phyloP scores from a whole-genome alignment of 2,797 vertebrate species.

The Paratrypauchen microcephalus region DNA sequence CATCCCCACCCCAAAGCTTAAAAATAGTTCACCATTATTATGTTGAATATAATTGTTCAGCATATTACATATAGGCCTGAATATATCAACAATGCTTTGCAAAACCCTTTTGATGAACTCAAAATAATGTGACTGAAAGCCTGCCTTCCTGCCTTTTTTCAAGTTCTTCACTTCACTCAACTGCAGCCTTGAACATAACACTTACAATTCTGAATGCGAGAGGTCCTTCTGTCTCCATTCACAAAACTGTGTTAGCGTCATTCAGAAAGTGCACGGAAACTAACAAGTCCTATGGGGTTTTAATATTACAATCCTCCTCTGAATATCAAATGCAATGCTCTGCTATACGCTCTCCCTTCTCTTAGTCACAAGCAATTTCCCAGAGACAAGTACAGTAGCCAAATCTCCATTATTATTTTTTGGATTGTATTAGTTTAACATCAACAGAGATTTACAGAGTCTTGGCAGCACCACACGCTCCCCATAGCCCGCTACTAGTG shows the following conservation, averaged over 20 bases:
- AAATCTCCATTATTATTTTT: slow-evolving; percentile 17
- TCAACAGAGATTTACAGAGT: slow-evolving; percentile 21
- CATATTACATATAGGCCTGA: neutral
- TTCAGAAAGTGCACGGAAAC: slow-evolving; percentile 44
- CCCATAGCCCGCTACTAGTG: slow-evolving; percentile 36
- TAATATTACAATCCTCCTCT: slow-evolving; percentile 33
- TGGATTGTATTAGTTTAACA: slow-evolving; percentile 6
- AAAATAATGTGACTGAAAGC: neutral
- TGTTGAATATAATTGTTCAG: neutral
- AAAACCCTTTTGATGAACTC: neutral
- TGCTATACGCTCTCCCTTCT: slow-evolving; percentile 15
- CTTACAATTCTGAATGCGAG: slow-evolving; percentile 1
- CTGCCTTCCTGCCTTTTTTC: neutral
- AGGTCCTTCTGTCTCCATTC: slow-evolving; percentile 39
- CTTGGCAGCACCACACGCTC: slow-evolving; percentile 28
- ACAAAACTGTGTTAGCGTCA: slow-evolving; percentile 34
- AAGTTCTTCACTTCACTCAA: slow-evolving; percentile 1
- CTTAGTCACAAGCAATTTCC: slow-evolving; percentile 22
- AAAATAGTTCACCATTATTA: too few species aligned
- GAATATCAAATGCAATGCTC: slow-evolving; percentile 13
- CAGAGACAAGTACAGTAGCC: neutral
- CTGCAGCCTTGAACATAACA: slow-evolving; percentile 16
- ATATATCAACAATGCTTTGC: neutral
- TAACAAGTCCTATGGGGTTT: slow-evolving; percentile 38
- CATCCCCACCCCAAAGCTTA: too few species aligned